A percentile compares a stretch with the other conserved stretches of the same genome.
Evolutionary conservation across 1,140 invertebrate species (phyloP).

Genomic region (Lepidurus packardi): DNA sequence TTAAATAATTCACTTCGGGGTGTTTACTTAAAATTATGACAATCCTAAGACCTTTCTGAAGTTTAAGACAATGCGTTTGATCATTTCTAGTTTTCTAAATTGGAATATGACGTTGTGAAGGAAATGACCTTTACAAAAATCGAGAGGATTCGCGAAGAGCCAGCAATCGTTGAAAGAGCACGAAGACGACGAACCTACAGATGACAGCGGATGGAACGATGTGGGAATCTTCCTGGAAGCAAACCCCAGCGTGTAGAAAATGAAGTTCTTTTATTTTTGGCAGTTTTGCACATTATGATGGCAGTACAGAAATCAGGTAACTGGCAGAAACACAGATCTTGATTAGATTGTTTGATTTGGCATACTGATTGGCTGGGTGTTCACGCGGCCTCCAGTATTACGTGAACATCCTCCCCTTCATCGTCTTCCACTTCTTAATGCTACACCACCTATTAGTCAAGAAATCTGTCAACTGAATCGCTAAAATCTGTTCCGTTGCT

Average conservation of each 20-base stretch:
- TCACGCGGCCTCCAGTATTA: not conserved
- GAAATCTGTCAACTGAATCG: not conserved
- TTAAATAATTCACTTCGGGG: not conserved
- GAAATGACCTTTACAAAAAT: not conserved
- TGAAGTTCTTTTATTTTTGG: not conserved
- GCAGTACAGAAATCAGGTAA: not conserved
- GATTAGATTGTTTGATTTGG: conserved; percentile 6
- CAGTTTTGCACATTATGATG: not conserved
- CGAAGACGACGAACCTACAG: not conserved
- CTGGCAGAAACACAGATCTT: not conserved
- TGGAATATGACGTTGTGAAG: not conserved
- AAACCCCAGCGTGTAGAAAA: not conserved
- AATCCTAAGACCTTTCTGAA: not conserved
- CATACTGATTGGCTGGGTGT: not conserved
- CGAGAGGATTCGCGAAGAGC: not conserved
- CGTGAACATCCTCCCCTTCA: not conserved
- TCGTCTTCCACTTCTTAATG: not conserved
- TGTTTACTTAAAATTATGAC: not conserved
- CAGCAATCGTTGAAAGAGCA: not conserved
- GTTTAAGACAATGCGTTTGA: conserved; percentile 1
- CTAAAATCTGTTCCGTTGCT: not conserved
- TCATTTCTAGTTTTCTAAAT: not conserved
- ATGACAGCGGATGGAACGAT: not conserved
- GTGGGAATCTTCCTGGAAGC: not conserved
- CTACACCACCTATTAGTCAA: not conserved